Conservation (phyloP, 2,888 invertebrate genomes). For the Thymelicus sylvestris region DNA sequence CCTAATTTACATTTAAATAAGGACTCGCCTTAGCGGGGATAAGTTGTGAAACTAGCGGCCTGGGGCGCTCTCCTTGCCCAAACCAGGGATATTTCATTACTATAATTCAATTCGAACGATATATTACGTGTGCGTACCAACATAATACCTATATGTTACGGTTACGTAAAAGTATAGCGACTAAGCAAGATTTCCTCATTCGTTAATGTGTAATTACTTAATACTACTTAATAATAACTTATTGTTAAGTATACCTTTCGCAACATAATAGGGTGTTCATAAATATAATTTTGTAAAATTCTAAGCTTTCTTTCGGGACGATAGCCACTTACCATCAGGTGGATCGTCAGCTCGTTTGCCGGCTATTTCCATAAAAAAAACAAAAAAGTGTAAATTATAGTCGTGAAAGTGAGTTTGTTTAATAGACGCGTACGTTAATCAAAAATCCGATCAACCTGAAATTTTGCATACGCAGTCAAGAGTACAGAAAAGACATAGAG, state of each 20-base stretch:
- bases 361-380: no score
- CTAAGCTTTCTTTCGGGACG: no score
- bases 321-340: no score
- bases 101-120: conserved; percentile 81
- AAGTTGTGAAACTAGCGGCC: conserved; percentile 84
- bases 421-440: no score
- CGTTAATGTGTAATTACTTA: conserved; percentile 17
- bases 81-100: conserved; percentile 81
- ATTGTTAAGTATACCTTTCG: not conserved
- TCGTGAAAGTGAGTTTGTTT: no score
- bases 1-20: conserved; percentile 96
- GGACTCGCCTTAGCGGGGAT: conserved; percentile 86
- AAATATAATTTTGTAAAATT: not conserved
- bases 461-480: no score
- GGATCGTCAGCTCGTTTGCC: no score
- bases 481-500: no score
- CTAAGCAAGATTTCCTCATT: conserved; percentile 32
- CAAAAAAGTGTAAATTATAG: no score
- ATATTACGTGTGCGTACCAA: conserved; percentile 52
- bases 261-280: not conserved
- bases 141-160: no score
- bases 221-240: no score
- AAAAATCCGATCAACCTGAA: no score
- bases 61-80: conserved; percentile 75
- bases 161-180: conserved; percentile 37